Evolutionary conservation across 2,888 invertebrate genomes (phyloP), one percentile per base, ranked within the genome.

Genomic region (Endotricha flammealis): DNA sequence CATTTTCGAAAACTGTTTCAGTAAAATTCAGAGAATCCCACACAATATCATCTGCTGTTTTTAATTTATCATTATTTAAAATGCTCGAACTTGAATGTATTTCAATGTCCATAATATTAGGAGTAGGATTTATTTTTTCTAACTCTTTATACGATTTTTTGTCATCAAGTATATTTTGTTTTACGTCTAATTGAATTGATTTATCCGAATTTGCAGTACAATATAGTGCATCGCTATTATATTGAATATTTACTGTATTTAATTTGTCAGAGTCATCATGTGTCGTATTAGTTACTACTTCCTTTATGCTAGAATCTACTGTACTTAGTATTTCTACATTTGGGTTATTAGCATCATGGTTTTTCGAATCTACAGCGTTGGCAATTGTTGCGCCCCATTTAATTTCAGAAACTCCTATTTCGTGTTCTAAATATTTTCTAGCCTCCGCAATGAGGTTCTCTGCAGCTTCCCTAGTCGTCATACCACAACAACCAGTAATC

Each of bases 401-500:
- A 13, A 93, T 91, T 50, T 90, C 89, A 11, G 85, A 83, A 3
- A 92, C 87, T 2, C 94, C 94, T 46, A 95, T 89, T 79, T 95
- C 94, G 52, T 90, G 87, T 73, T 92, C 87, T 16, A 92, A 75
- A 76, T 89, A 89, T 50, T 87, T 87, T 59, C 95, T 90, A 13
- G 97, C 96, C 75, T 96, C 95, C 10, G 80, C 63, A 11, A 96
- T 91, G 11, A 98, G 85, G 48, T 93, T 85, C 41, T 88, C 75
- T 2, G 98, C 95, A 3, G 96, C 97, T 75, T 97, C 93, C 36
- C 86, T 88, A 35, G 93, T 92, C 1, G 95, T 95, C 50, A 97
- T 70, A 17, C 95, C 95, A 52, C 92, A 89, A 64, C 89, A 91
- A 10, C 96, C 95, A 1, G 93, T 93, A 8, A 96, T 90, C 89